phyloP scores from a whole-genome alignment of 1,140 invertebrate species.

The Ooceraea biroi region DNA sequence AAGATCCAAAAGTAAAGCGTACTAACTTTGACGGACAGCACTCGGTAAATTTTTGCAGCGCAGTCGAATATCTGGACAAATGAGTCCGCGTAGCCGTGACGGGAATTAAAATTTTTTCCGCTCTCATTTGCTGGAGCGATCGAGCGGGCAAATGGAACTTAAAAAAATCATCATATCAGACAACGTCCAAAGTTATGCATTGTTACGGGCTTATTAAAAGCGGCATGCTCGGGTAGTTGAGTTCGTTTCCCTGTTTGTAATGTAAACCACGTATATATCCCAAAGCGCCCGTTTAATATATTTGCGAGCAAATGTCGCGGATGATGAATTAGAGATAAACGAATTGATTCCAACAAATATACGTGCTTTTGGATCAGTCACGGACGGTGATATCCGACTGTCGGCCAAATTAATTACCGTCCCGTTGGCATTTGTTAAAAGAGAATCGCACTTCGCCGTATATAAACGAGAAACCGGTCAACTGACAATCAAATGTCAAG shows the following conservation, averaged over 20 bases:
- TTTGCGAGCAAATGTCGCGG: slow-evolving; percentile 63
- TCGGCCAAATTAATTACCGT: slow-evolving; percentile 58
- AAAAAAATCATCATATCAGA: slow-evolving; percentile 42
- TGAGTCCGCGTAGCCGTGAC: not conserved
- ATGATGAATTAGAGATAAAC: slow-evolving; percentile 66
- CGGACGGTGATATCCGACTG: slow-evolving; percentile 54
- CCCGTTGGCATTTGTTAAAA: slow-evolving; percentile 42
- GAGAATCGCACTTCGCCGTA: slow-evolving; percentile 19
- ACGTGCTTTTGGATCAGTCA: slow-evolving; percentile 52
- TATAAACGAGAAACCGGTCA: slow-evolving; percentile 59
- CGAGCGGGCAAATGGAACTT: not conserved
- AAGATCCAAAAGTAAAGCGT: not conserved
- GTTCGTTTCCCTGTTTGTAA: slow-evolving; percentile 58
- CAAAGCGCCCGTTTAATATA: slow-evolving; percentile 59
- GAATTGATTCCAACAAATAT: slow-evolving; percentile 64
- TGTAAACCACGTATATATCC: slow-evolving; percentile 52
- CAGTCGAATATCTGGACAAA: not conserved
- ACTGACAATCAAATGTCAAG: slow-evolving; percentile 56
- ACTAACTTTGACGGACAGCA: slow-evolving; percentile 6
- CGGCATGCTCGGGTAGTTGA: slow-evolving; percentile 34
- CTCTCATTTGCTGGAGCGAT: not conserved
- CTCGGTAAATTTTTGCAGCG: slow-evolving; percentile 8
- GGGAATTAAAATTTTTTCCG: slow-evolving; percentile 28
- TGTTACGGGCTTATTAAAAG: slow-evolving; percentile 46
- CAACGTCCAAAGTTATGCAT: slow-evolving; percentile 17